Evolutionary conservation across 2,888 invertebrate genomes (phyloP).

Genomic region (Scaptomyza polygonia): DNA sequence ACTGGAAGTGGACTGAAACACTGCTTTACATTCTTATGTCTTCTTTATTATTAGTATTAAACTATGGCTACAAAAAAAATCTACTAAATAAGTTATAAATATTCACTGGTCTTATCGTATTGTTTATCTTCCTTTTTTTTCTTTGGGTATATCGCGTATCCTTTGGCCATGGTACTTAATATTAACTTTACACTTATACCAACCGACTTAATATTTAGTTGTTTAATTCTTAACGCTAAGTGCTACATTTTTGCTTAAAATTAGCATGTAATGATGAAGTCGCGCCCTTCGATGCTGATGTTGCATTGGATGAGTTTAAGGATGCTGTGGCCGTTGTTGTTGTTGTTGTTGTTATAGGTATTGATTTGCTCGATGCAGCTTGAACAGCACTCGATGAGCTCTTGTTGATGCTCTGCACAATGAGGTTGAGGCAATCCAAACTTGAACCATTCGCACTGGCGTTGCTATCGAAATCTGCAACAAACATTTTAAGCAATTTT

Average conservation of each 20-base stretch:
- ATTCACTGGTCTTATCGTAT: conserved; percentile 51
- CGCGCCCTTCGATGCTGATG: conserved; percentile 21
- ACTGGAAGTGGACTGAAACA: conserved; percentile 69
- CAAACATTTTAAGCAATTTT: conserved; percentile 20
- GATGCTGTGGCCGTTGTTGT: conserved; percentile 25
- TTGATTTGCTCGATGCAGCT: conserved; percentile 32
- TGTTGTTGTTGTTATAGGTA: conserved; percentile 3
- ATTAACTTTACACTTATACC: conserved; percentile 65
- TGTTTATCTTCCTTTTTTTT: conserved; percentile 21
- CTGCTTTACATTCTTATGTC: conserved; percentile 21
- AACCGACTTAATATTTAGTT: conserved; percentile 1
- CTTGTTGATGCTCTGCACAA: conserved; percentile 88
- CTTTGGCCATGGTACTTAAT: conserved; percentile 52
- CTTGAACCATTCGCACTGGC: conserved; percentile 86
- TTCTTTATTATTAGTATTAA: conserved; percentile 42
- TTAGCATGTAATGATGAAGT: conserved; percentile 75
- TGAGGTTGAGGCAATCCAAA: conserved; percentile 89
- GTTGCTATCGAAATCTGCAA: conserved; percentile 84
- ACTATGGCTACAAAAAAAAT: conserved; percentile 52
- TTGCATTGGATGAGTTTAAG: conserved; percentile 23
- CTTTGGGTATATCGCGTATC: conserved; percentile 75
- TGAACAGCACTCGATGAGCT: conserved; percentile 51
- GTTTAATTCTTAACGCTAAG: conserved; percentile 44
- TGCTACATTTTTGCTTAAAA: conserved; percentile 83
- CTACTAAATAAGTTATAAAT: conserved; percentile 50